Evolutionary conservation across 1,140 invertebrate genomes (phyloP).

Genomic region (Zaprionus davidi): DNA sequence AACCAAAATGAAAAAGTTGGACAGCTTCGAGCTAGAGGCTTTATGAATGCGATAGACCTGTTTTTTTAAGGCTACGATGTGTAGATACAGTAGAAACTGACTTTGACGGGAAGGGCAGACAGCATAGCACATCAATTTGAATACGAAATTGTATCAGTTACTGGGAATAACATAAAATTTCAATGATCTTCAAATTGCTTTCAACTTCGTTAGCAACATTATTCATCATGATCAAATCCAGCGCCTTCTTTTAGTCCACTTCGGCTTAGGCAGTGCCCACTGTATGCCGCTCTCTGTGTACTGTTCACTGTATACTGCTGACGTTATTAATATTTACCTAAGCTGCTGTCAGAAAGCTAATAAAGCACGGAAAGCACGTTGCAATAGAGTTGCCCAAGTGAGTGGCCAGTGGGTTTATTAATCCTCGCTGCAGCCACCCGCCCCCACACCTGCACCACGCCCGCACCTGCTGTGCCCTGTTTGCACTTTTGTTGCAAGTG

Average conservation of each 20-base stretch:
- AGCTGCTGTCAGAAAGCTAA: constrained; percentile 70
- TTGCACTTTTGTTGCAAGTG: constrained; percentile 49
- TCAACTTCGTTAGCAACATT: too few species aligned
- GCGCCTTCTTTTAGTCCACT: too few species aligned
- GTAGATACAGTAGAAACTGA: constrained; percentile 22
- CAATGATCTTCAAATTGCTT: too few species aligned
- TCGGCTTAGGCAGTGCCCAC: too few species aligned
- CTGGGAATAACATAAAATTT: too few species aligned
- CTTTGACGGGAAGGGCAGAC: background rate
- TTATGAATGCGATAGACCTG: background rate
- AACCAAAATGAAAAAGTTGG: constrained; percentile 66
- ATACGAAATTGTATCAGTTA: too few species aligned
- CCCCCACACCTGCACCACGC: background rate
- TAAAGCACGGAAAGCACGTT: constrained; percentile 51
- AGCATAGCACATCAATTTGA: background rate
- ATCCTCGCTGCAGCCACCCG: background rate
- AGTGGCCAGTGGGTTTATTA: constrained; percentile 43
- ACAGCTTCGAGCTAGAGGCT: constrained; percentile 28
- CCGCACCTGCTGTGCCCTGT: background rate
- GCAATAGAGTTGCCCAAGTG: constrained; percentile 18
- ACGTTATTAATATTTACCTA: constrained; percentile 81
- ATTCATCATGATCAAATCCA: too few species aligned
- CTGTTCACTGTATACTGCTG: constrained; percentile 7
- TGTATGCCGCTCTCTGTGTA: too few species aligned
- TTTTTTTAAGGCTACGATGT: background rate